These are phyloP conservation scores for Calliopsis andreniformis DNA, from an alignment of 1,140 invertebrate species.

Conservation along the genomic window DNA sequence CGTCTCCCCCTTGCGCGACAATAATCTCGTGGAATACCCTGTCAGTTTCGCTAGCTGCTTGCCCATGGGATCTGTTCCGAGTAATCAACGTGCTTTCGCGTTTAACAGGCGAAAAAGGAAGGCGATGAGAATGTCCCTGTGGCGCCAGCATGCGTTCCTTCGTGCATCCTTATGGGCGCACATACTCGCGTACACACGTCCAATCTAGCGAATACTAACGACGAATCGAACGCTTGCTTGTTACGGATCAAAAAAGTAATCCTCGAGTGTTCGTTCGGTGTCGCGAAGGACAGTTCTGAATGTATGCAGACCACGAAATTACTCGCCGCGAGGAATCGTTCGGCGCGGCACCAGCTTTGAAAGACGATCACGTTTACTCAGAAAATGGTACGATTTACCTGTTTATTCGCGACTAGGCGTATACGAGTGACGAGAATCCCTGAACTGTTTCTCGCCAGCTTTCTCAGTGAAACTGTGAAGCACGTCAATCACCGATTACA, in stretches of 20 bases:
- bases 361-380: not conserved
- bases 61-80: not conserved
- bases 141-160: slow-evolving; percentile 46
- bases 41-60: not conserved
- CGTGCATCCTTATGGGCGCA: slow-evolving; percentile 9
- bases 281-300: slow-evolving; percentile 21
- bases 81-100: slow-evolving; percentile 14
- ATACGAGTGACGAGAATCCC: slow-evolving; percentile 26
- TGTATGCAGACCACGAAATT: not conserved
- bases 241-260: slow-evolving; percentile 38
- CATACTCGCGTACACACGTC: not conserved
- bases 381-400: slow-evolving; percentile 3
- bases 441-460: not conserved
- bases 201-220: slow-evolving; percentile 44
- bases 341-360: not conserved
- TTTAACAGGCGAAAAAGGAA: slow-evolving; percentile 23
- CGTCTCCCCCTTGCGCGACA: not conserved
- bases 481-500: slow-evolving; percentile 16
- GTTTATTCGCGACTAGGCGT: slow-evolving; percentile 3
- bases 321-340: not conserved
- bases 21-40: slow-evolving; percentile 7
- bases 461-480: slow-evolving; percentile 29
- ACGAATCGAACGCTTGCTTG: not conserved
- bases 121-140: not conserved
- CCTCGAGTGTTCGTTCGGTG: not conserved